Evolutionary conservation across 2,888 invertebrate genomes (phyloP), one percentile per base, ranked within the genome.

Genomic region (Aquatica leii): DNA sequence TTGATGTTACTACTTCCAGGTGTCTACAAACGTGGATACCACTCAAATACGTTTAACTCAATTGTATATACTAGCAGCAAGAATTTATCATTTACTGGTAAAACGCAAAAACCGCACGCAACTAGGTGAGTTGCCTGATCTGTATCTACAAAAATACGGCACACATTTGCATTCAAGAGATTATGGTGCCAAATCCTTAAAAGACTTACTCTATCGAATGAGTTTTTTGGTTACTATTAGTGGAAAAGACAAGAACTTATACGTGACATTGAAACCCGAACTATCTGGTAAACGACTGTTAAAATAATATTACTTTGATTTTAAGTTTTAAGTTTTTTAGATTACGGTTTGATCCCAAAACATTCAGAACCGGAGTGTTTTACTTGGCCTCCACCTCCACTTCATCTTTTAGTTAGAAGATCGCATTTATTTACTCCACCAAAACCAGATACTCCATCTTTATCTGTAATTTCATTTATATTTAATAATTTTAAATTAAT

Each of bases 41-140:
- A n/a, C n/a, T n/a, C n/a, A n/a, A n/a, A 72, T 81, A 53, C 73
- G 75, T 48, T 69, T 82, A 58, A 81, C 78, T 0, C 72, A 76
- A 1, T 69, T 77, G 21, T 81, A 79, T 66, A 71, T 77, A 18
- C 69, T 81, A 57, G 81, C 79, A 1, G 80, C 81, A 2, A 77
- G 80, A 66, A 64, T 82, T n/a, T 82, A 82, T 68, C 73, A 77
- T 35, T 69, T 81, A 35, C 66, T 82, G 24, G 77, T 73, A 61
- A 71, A 70, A 54, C 73, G 76, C 55, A 76, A 76, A 9, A 81
- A 80, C 40, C 73, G 73, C 17, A 69, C 80, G 11, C 58, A 73
- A 6, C 78, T 75, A 53, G 71, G 65, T 35, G 71, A 76, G 46
- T 59, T 82, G 14, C 77, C 78, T 63, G 71, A 69, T 51, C 46